Conservation (phyloP, 1,140 invertebrate species). For the Agrypnia vestita region DNA sequence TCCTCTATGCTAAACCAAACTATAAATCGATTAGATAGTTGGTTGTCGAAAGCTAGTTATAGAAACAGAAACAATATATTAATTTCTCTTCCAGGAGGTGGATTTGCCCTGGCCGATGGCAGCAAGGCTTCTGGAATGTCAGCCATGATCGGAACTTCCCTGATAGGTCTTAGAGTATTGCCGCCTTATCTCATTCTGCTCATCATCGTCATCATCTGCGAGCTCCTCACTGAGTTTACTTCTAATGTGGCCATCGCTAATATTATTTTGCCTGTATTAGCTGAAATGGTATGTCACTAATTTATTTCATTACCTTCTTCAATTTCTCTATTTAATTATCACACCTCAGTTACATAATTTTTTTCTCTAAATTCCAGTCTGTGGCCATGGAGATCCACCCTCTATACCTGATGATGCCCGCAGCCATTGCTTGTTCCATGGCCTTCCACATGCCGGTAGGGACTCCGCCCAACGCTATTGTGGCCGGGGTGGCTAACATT, state of each 20-base stretch:
- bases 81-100: slow-evolving; percentile 75
- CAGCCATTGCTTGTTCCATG: slow-evolving; percentile 85
- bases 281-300: slow-evolving; percentile 78
- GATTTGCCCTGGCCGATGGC: slow-evolving; percentile 90
- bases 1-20: too few relatives aligned
- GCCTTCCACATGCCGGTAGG: slow-evolving; percentile 84
- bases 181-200: slow-evolving; percentile 74
- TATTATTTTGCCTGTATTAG: slow-evolving; percentile 85
- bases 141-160: slow-evolving; percentile 78
- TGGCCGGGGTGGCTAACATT: slow-evolving; percentile 86
- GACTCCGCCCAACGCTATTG: slow-evolving; percentile 95
- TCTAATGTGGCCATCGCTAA: slow-evolving; percentile 91
- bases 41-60: too few relatives aligned
- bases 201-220: slow-evolving; percentile 72
- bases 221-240: slow-evolving; percentile 85
- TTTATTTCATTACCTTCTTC: too few relatives aligned
- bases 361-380: slow-evolving; percentile 69
- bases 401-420: slow-evolving; percentile 90
- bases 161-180: slow-evolving; percentile 74
- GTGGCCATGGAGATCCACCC: slow-evolving; percentile 83
- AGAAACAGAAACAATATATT: not conserved
- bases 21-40: too few relatives aligned
- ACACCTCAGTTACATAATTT: not conserved
- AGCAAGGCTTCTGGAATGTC: slow-evolving; percentile 86
- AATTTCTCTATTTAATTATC: too few relatives aligned